These are phyloP conservation scores for Marmota monax DNA, from an alignment of 2,113 vertebrate genomes.

Conservation along the genomic window DNA sequence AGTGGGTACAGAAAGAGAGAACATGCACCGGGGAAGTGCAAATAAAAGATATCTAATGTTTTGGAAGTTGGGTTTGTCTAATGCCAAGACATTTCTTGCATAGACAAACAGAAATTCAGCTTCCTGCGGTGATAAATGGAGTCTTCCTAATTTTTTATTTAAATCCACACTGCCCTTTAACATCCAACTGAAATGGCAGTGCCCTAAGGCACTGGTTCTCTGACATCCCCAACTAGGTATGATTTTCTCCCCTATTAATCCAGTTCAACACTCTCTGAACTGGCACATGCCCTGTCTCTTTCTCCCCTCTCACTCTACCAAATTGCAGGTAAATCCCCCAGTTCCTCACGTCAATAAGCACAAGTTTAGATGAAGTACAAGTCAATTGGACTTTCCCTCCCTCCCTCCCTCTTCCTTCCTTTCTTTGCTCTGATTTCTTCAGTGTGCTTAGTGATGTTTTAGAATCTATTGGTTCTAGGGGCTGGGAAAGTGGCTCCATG, in stretches of 20 bases:
- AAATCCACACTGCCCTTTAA: background rate
- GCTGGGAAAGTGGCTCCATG: too few relatives aligned
- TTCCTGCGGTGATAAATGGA: background rate
- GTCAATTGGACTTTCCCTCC: background rate
- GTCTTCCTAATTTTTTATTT: background rate
- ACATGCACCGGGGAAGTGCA: fast-evolving
- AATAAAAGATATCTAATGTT: background rate
- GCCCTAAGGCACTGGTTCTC: background rate
- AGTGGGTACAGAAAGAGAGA: fast-evolving
- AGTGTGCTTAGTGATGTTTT: background rate
- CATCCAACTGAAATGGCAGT: background rate
- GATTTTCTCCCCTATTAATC: background rate
- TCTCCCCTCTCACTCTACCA: background rate
- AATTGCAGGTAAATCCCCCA: background rate
- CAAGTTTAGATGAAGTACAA: background rate
- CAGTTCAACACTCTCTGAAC: background rate
- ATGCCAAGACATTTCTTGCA: background rate
- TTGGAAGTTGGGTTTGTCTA: background rate
- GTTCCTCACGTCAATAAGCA: background rate
- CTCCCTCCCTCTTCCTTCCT: too few relatives aligned
- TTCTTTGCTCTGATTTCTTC: background rate
- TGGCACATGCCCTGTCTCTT: background rate
- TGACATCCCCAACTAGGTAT: background rate
- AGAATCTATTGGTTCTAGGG: background rate
- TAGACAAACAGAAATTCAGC: background rate